These are phyloP conservation scores for Mobula birostris DNA, from an alignment of 2,113 vertebrate genomes.

Conservation along the genomic window DNA sequence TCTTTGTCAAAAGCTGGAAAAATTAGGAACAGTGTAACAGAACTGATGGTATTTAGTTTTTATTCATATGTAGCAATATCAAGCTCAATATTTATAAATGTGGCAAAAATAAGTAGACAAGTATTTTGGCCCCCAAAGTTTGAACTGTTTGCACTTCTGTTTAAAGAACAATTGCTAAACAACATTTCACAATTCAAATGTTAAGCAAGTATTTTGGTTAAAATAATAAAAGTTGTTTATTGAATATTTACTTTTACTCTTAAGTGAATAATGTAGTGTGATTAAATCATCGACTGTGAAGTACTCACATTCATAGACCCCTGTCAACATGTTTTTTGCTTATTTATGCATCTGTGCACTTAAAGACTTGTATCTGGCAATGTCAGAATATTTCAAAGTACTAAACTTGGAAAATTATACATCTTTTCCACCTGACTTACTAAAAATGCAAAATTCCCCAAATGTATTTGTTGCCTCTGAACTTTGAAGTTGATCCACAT, in stretches of 20 bases:
- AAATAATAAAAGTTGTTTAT: neutral
- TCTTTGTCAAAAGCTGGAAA: neutral
- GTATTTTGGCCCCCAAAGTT: no score
- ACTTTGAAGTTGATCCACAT: neutral
- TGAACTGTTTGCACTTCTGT: neutral
- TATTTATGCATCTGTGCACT: neutral
- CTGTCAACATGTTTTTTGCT: neutral
- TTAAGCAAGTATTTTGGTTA: neutral
- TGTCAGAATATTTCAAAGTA: neutral
- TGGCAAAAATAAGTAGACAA: conserved; percentile 12
- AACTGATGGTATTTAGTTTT: neutral
- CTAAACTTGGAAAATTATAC: neutral
- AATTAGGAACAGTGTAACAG: neutral
- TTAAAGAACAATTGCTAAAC: neutral
- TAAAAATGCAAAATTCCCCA: neutral
- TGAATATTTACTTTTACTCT: neutral
- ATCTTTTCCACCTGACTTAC: neutral
- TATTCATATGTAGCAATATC: neutral
- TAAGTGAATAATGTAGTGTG: neutral
- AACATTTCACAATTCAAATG: neutral
- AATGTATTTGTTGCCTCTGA: neutral
- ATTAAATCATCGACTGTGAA: neutral
- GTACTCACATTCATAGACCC: neutral
- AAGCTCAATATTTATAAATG: neutral
- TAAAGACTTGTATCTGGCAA: neutral